Base-by-base conservation (phyloP, 2,113 vertebrate genomes). In the Tetrax tetrax region DNA sequence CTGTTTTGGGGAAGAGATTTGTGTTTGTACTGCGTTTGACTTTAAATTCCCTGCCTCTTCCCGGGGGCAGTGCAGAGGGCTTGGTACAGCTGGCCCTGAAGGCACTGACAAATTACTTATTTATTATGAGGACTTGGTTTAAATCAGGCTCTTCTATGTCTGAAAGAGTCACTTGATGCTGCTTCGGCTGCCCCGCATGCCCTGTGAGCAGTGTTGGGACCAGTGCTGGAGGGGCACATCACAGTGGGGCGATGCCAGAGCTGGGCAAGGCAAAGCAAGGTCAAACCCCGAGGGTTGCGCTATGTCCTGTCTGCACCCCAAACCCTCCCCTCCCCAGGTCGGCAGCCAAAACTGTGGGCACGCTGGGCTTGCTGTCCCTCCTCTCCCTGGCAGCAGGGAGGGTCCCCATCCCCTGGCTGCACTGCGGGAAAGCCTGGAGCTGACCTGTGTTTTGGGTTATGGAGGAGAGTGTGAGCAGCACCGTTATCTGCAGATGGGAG, bases 141-240 rank as follows among this genome's bases (percentile, higher is more conserved):
- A 75, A 80, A 57, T 65, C 11, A 1, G 28, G n/a, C 15, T 87
- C 28, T 84, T 84, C 81, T 84, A 35, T n/a, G 35, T 41, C 63
- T 27, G 59, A 64, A 43, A 41, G 43, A 48, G 3, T 80, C 20
- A 38, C 72, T 53, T 29, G 31, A n/a, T 41, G 71, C 59, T 91
- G 28, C 16, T 65, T 64, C 37, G 9, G 31, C 43, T 85, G 70
- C 59, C n/a, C 56, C 21, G 35, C 33, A 56, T 69, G 60, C 45
- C 38, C 0, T 0, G 19, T 23, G 21, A 41, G 71, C 29, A 3
- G 18, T 4, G 24, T 5, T 0, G 2, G 43, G 60, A 35, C 28
- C 1, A 6, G 21, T 7, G 29, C 19, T 6, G 50, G 35, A 66
- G 31, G 28, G 57, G 8, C 31, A 3, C 2, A 12, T 5, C 1